Conservation (phyloP, 1,140 invertebrate genomes). For the Drosophila murphyi region DNA sequence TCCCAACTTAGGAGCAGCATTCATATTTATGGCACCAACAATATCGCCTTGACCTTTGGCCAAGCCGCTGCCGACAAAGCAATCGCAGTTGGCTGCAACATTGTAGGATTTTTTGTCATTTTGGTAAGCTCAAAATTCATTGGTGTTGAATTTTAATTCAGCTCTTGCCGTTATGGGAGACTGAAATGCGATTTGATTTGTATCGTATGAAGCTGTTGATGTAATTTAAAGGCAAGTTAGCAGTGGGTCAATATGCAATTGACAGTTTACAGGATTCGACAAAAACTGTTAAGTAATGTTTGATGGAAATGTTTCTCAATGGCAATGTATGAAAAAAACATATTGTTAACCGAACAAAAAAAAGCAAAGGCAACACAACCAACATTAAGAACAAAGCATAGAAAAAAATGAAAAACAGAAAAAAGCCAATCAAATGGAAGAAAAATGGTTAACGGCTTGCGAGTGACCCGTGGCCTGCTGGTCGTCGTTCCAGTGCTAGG, state of each 20-base stretch:
- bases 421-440: constrained; percentile 62
- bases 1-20: constrained; percentile 11
- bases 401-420: constrained; percentile 22
- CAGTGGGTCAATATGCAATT: constrained; percentile 3
- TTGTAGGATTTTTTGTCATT: constrained; percentile 2
- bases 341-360: constrained; percentile 23
- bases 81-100: constrained; percentile 1
- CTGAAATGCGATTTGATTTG: constrained; percentile 17
- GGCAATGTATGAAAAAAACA: not conserved
- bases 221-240: not conserved
- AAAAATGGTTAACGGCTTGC: constrained; percentile 40
- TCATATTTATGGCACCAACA: constrained; percentile 35
- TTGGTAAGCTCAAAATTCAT: constrained; percentile 14
- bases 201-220: constrained; percentile 7
- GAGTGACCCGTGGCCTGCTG: constrained; percentile 29
- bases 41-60: constrained; percentile 54
- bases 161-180: constrained; percentile 4
- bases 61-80: not conserved
- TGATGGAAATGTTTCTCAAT: constrained; percentile 19
- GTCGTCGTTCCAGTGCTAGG: constrained; percentile 9
- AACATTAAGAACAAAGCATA: constrained; percentile 37
- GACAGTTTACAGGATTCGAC: constrained; percentile 27
- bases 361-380: constrained; percentile 4
- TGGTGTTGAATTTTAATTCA: constrained; percentile 17
- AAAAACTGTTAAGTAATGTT: constrained; percentile 5